Evolutionary conservation across 1,140 invertebrate species (phyloP).

Genomic region (Dryas iulia): DNA sequence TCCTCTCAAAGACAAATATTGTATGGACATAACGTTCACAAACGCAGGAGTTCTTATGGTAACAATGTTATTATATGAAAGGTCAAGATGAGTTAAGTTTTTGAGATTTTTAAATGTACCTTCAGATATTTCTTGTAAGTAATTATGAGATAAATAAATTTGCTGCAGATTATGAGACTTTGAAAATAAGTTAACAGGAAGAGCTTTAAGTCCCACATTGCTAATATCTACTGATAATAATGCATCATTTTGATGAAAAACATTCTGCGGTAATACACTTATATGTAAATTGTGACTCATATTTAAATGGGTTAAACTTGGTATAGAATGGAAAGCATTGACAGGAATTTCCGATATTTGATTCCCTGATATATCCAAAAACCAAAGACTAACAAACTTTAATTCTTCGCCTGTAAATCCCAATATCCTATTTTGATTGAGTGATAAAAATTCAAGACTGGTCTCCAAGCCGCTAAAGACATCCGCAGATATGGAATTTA

Average conservation of each 20-base stretch:
- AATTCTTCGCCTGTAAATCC: constrained; percentile 84
- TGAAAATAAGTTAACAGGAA: constrained; percentile 86
- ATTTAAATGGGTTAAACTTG: constrained; percentile 87
- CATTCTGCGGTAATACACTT: constrained; percentile 79
- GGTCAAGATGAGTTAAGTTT: constrained; percentile 86
- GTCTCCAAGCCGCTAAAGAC: constrained; percentile 89
- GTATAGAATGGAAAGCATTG: constrained; percentile 85
- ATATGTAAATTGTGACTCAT: constrained; percentile 89
- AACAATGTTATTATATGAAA: constrained; percentile 89
- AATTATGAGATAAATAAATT: constrained; percentile 85
- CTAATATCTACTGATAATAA: constrained; percentile 87
- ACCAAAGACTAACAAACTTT: constrained; percentile 83
- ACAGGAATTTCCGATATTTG: constrained; percentile 85
- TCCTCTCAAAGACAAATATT: constrained; percentile 83
- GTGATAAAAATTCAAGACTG: constrained; percentile 85
- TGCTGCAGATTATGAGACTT: constrained; percentile 84
- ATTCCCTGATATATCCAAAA: constrained; percentile 90
- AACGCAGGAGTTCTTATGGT: constrained; percentile 86
- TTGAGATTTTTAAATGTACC: constrained; percentile 86
- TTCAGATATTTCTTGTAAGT: constrained; percentile 86
- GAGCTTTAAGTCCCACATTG: constrained; percentile 84
- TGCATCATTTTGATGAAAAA: constrained; percentile 82
- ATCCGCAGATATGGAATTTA: constrained; percentile 85
- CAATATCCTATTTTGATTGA: constrained; percentile 89
- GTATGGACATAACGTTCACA: constrained; percentile 85